A percentile compares a stretch with the other conserved stretches of the same genome.
phyloP scores from a whole-genome alignment of 2,113 vertebrate genomes.

The Crotalus tigris region DNA sequence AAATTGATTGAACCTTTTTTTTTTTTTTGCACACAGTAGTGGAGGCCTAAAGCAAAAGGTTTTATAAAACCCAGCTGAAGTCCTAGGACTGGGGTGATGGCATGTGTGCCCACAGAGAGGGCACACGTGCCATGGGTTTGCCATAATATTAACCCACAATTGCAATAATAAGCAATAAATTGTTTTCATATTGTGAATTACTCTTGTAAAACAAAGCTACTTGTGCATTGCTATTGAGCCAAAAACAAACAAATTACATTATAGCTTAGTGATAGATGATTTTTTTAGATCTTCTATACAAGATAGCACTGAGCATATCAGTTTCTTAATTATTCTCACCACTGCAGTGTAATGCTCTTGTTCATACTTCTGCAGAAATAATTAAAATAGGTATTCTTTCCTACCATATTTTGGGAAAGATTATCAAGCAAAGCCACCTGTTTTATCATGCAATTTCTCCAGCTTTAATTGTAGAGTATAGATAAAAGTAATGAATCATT shows the following conservation, averaged over 20 bases:
- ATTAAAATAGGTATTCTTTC: neutral
- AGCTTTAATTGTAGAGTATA: neutral
- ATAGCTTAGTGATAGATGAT: neutral
- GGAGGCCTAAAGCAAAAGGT: no score
- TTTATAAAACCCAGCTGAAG: no score
- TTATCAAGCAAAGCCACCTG: neutral
- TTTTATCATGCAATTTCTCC: neutral
- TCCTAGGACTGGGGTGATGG: no score
- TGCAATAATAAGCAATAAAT: neutral
- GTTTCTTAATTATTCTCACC: neutral
- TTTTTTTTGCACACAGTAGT: no score
- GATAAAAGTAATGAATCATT: neutral
- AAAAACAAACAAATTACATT: neutral
- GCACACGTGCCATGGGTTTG: no score
- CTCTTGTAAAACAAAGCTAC: neutral
- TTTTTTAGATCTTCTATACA: neutral
- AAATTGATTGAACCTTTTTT: no score
- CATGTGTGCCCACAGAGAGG: no score
- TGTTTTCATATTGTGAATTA: neutral
- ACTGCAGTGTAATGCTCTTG: neutral
- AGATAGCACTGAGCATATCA: neutral
- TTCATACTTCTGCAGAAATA: neutral
- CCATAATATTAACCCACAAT: neutral
- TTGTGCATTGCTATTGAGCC: neutral
- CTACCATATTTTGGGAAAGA: neutral